phyloP scores from a whole-genome alignment of 1,140 invertebrate species.

The Diorhabda elongata region DNA sequence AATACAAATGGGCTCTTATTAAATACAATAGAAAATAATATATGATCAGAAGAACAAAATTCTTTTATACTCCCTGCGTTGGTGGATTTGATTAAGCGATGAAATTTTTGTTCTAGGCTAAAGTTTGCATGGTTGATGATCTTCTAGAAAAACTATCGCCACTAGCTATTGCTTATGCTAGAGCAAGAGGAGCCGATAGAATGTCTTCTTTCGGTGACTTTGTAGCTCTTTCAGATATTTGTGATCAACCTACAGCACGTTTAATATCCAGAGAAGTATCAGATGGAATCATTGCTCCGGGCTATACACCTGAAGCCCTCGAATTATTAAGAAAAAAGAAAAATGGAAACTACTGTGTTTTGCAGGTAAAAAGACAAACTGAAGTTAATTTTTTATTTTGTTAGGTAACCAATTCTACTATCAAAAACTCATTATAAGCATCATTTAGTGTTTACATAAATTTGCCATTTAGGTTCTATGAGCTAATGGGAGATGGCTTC shows the following conservation, averaged over 20 bases:
- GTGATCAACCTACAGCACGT: conserved; percentile 80
- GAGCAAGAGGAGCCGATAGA: conserved; percentile 93
- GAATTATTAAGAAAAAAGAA: conserved; percentile 94
- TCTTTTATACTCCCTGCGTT: no score
- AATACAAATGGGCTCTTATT: no score
- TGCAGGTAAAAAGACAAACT: conserved; percentile 57
- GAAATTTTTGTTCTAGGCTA: conserved; percentile 57
- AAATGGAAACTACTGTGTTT: conserved; percentile 85
- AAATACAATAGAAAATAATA: no score
- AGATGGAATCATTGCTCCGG: conserved; percentile 95
- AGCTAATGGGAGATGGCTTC: no score
- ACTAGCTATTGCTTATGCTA: conserved; percentile 89
- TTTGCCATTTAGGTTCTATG: no score
- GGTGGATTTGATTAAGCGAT: no score
- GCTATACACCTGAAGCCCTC: conserved; percentile 79
- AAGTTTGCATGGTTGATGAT: conserved; percentile 92
- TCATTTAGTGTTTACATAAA: neutral
- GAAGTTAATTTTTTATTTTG: no score
- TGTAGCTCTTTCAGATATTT: conserved; percentile 87
- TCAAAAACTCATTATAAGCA: neutral
- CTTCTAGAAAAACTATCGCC: conserved; percentile 71
- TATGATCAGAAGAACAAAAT: no score
- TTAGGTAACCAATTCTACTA: neutral
- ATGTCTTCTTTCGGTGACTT: conserved; percentile 99
- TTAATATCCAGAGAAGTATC: conserved; percentile 82